Percentiles rank a stretch among this genome's conserved stretches.
These are phyloP conservation scores for Catocala sponsa DNA, from an alignment of 2,888 invertebrate genomes.

Conservation along the genomic window DNA sequence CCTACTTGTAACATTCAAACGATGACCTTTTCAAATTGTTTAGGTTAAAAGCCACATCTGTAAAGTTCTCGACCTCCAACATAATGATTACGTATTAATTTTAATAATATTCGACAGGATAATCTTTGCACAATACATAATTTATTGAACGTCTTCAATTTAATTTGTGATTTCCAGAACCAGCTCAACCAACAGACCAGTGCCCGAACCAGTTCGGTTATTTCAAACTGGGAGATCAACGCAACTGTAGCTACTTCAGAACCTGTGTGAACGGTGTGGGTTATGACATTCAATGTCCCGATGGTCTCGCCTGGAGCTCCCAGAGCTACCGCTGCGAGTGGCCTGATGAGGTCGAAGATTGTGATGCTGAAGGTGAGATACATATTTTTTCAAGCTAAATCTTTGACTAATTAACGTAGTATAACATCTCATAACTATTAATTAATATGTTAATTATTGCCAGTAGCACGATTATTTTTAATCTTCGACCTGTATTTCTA, in stretches of 20 bases:
- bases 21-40: constrained; percentile 10
- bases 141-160: constrained; percentile 1
- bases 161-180: constrained; percentile 82
- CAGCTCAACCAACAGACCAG: constrained; percentile 91
- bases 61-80: constrained; percentile 11
- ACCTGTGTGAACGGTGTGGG: constrained; percentile 94
- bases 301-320: constrained; percentile 93
- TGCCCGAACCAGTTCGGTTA: constrained; percentile 96
- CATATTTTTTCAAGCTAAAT: not conserved
- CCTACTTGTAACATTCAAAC: constrained; percentile 5
- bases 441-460: not conserved
- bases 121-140: constrained; percentile 1
- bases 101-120: not conserved
- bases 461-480: not conserved
- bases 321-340: constrained; percentile 94
- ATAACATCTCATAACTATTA: not conserved
- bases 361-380: constrained; percentile 91
- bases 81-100: constrained; percentile 6
- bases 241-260: constrained; percentile 93
- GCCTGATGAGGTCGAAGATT: constrained; percentile 94
- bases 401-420: too few species aligned
- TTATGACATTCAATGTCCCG: constrained; percentile 93
- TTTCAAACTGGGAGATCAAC: constrained; percentile 89
- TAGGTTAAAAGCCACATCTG: not conserved
- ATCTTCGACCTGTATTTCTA: not conserved